Base-by-base conservation (phyloP, 2,888 invertebrate genomes). In the Itoplectis maculator region DNA sequence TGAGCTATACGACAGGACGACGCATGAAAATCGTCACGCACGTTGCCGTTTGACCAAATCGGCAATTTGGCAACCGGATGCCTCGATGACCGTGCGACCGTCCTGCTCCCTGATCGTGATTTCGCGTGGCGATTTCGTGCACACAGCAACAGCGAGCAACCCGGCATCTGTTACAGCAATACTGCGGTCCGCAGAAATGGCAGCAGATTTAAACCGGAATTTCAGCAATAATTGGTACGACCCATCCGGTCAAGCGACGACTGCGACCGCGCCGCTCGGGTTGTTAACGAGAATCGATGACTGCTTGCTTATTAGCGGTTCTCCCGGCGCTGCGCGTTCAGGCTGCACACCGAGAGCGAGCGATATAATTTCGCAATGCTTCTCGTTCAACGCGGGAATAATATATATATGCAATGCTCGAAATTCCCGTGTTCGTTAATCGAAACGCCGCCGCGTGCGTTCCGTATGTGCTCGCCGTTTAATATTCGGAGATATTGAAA, bases 231-330 rank as follows among this genome's bases (percentile, higher is more conserved):
- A 63, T 73, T 49, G 73, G 35, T 51, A 51, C 73, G 49, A 49
- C 59, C 47, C 45, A 59, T 59, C 56, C 45, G 59, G 59, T 13
- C 11, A 47, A 35, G 15, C 23, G 47, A 59, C 45, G 45, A 51
- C 51, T 29, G 40, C 40, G 8, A 35, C 37, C 35, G 51, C 68
- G 49, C 23, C 68, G 49, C 23, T 47, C 47, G 65, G 65, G 23
- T 69, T 69, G 54, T 37, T 51, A 69, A 69, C 51, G 68, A 51
- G 72, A 59, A 74, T 74, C 63, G 61, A 74, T 74, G 63, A 74
- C 8, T 74, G 37, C 73, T 49, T 29, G 63, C 63, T 63, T 74
- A 74, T 63, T 74, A 51, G 73, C 63, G 63, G 73, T 74, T 74
- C 56, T 74, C 63, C 49, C 29, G 29, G 29, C 2, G 3, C 54